Conservation (phyloP, 2,797 vertebrate species). For the Clarias laeviceps region DNA sequence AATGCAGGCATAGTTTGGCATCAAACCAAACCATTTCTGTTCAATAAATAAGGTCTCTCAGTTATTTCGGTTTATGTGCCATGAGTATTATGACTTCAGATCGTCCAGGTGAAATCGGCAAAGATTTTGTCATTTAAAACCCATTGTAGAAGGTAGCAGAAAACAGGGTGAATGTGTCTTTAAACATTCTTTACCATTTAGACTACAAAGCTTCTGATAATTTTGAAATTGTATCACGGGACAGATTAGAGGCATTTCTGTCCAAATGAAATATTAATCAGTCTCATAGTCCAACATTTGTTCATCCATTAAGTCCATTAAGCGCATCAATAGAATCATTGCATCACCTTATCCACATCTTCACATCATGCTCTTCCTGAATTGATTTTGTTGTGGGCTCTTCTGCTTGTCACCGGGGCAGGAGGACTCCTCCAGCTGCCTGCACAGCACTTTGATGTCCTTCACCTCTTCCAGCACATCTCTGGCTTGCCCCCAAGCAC, state of each 20-base stretch:
- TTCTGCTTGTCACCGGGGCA: constrained; percentile 70
- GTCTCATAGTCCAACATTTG: neutral
- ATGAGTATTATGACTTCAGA: neutral
- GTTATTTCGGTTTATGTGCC: constrained; percentile 15
- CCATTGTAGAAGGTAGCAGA: constrained; percentile 16
- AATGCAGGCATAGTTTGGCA: constrained; percentile 9
- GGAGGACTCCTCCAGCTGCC: constrained; percentile 73
- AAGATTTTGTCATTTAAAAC: neutral
- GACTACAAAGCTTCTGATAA: constrained; percentile 2
- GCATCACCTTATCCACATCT: constrained; percentile 34
- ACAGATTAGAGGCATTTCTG: neutral
- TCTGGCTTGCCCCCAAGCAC: constrained; percentile 85
- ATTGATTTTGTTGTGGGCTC: constrained; percentile 69
- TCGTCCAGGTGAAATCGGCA: neutral
- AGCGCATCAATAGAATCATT: neutral
- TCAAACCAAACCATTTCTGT: neutral
- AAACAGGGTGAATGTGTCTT: constrained; percentile 12
- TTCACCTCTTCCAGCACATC: constrained; percentile 87
- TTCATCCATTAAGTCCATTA: neutral
- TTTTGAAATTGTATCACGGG: neutral
- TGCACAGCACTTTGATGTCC: constrained; percentile 84
- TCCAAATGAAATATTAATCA: neutral
- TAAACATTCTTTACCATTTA: constrained; percentile 8
- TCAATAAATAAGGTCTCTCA: constrained; percentile 24
- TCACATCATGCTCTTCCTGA: constrained; percentile 85